Evolutionary conservation across 2,113 vertebrate genomes (phyloP).

Genomic region (Eudorcas thomsonii): DNA sequence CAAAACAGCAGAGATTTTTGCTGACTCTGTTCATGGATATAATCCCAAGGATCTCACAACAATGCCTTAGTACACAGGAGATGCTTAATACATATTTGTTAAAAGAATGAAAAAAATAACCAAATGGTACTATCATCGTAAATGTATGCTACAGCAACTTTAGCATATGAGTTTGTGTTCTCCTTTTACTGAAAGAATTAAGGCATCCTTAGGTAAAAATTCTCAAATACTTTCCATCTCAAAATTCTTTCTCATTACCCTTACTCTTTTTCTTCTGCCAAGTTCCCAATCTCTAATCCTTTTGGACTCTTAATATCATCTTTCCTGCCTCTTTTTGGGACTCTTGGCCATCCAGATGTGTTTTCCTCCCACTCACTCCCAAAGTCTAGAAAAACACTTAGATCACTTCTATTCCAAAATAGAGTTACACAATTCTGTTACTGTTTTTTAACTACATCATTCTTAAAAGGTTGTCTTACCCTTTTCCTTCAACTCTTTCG

Average conservation of each 20-base stretch:
- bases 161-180: neutral
- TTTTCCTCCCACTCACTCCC: neutral
- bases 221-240: constrained; percentile 3
- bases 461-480: neutral
- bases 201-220: neutral
- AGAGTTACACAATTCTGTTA: neutral
- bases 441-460: neutral
- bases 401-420: neutral
- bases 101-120: neutral
- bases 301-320: neutral
- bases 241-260: neutral
- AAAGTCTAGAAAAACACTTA: neutral
- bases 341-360: neutral
- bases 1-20: neutral
- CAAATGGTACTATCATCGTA: neutral
- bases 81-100: neutral
- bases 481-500: neutral
- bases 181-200: neutral
- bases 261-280: neutral
- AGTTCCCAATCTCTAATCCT: neutral
- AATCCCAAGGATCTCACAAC: neutral
- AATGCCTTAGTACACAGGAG: neutral
- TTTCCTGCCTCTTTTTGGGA: neutral
- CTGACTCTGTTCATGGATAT: neutral
- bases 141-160: neutral